phyloP scores from a whole-genome alignment of 1,140 invertebrate genomes.

The Oedothorax gibbosus region DNA sequence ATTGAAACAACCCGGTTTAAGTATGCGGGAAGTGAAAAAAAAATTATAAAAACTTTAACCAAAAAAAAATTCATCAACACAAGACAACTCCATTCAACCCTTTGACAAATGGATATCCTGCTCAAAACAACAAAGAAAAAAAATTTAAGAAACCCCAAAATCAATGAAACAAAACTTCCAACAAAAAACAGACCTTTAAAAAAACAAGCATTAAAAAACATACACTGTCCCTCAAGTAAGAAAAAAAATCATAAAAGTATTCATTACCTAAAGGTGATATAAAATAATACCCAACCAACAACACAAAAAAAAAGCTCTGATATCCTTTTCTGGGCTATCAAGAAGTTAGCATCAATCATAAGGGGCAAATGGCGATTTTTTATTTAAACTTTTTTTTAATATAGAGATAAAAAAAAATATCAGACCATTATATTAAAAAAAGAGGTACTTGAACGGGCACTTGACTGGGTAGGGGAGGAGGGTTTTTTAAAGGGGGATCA shows the following conservation, averaged over 20 bases:
- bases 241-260: constrained; percentile 56
- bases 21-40: constrained; percentile 7
- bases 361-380: constrained; percentile 53
- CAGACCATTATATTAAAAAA: too few relatives aligned
- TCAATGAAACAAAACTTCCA: too few relatives aligned
- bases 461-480: neutral
- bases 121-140: constrained; percentile 14
- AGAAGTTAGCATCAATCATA: constrained; percentile 59
- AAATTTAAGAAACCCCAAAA: neutral
- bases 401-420: constrained; percentile 28
- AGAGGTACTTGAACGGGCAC: too few relatives aligned
- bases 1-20: too few relatives aligned
- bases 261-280: constrained; percentile 47
- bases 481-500: constrained; percentile 44
- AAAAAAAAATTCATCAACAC: constrained; percentile 32
- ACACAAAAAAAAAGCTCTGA: constrained; percentile 42
- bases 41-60: constrained; percentile 17
- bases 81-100: constrained; percentile 43
- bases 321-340: constrained; percentile 49
- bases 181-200: too few relatives aligned
- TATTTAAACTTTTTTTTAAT: constrained; percentile 52
- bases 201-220: too few relatives aligned
- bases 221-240: neutral
- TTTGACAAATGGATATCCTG: constrained; percentile 50
- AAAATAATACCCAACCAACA: neutral